Conservation (phyloP, 2,113 vertebrate species). For the Polypterus bichir region DNA sequence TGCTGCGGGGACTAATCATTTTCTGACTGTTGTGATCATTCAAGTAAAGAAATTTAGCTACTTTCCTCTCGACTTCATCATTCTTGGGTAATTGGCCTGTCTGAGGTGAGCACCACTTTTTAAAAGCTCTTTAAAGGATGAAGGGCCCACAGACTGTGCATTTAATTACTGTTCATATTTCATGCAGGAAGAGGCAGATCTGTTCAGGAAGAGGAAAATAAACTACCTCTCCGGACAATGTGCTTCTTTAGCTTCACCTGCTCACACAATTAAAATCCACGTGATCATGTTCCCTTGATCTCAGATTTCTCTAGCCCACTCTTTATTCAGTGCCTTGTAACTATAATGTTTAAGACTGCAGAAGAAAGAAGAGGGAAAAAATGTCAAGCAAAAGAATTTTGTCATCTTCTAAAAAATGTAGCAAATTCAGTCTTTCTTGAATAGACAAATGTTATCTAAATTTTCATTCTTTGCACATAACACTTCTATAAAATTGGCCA, state of each 20-base stretch:
- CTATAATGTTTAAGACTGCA: too few relatives aligned
- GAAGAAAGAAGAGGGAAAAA: too few relatives aligned
- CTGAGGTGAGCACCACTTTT: conserved; percentile 61
- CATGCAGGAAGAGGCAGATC: conserved; percentile 62
- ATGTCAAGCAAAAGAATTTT: too few relatives aligned
- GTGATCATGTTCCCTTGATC: neutral
- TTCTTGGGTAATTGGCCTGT: conserved; percentile 77
- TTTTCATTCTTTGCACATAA: too few relatives aligned
- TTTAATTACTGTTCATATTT: conserved; percentile 77
- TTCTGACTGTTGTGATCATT: conserved; percentile 78
- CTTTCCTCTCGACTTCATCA: conserved; percentile 76
- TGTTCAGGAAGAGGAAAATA: conserved; percentile 53
- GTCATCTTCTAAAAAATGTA: too few relatives aligned
- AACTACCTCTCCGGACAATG: conserved; percentile 41
- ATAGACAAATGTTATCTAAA: too few relatives aligned
- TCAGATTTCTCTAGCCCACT: neutral
- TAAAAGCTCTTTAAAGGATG: conserved; percentile 61
- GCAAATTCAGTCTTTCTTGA: too few relatives aligned
- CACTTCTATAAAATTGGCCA: too few relatives aligned
- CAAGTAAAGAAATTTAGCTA: conserved; percentile 94
- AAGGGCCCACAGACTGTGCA: conserved; percentile 67
- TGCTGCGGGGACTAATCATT: conserved; percentile 81
- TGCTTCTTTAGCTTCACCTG: conserved; percentile 5
- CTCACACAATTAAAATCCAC: neutral
- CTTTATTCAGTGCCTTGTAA: too few relatives aligned